Evolutionary conservation across 1,140 invertebrate species (phyloP).

Genomic region (Bombyx mandarina): DNA sequence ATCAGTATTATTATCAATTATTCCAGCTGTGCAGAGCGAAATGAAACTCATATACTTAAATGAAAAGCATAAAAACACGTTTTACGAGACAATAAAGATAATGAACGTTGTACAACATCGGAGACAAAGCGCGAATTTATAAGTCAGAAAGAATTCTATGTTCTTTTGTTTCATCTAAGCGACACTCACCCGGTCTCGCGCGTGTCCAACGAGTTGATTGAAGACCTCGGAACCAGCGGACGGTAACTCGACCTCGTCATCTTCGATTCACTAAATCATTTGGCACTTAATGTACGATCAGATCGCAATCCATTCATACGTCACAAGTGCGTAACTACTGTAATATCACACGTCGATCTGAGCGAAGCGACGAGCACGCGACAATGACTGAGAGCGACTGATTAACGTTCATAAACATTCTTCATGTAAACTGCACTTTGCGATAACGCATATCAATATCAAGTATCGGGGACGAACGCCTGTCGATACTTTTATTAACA

Average conservation of each 20-base stretch:
- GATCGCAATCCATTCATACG: slow-evolving; percentile 5
- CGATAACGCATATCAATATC: slow-evolving; percentile 37
- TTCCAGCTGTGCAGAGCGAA: no score
- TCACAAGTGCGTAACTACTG: neutral
- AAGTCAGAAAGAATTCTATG: no score
- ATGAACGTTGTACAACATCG: no score
- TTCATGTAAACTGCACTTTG: slow-evolving; percentile 17
- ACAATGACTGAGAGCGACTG: slow-evolving; percentile 34
- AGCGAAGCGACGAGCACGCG: slow-evolving; percentile 31
- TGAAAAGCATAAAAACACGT: no score
- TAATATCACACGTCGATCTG: slow-evolving; percentile 1
- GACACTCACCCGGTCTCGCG: slow-evolving; percentile 45
- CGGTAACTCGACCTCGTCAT: slow-evolving; percentile 61
- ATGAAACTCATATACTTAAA: no score
- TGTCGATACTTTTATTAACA: slow-evolving; percentile 14
- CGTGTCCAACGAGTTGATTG: slow-evolving; percentile 50
- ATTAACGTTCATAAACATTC: slow-evolving; percentile 31
- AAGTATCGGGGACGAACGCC: slow-evolving; percentile 16
- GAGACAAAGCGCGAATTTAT: no score
- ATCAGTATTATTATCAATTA: no score
- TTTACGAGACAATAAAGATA: no score
- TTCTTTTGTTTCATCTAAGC: no score
- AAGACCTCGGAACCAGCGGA: slow-evolving; percentile 52
- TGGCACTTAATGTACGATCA: neutral
- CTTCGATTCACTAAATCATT: slow-evolving; percentile 9